Evolutionary conservation across 1,140 invertebrate genomes (phyloP).

Genomic region (Dufourea novaeangliae): DNA sequence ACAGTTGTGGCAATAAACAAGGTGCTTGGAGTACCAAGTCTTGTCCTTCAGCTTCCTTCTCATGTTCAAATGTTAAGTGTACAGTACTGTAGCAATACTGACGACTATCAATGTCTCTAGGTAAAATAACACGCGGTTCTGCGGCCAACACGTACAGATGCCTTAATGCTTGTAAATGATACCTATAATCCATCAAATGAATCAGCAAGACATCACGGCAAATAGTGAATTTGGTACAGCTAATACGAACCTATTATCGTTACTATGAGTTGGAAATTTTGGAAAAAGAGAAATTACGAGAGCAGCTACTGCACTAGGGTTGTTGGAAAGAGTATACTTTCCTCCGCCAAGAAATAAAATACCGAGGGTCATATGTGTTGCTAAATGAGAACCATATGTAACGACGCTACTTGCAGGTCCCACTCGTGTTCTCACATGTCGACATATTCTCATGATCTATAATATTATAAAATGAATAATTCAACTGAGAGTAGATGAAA

Average conservation of each 20-base stretch:
- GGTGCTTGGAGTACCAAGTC: conserved; percentile 88
- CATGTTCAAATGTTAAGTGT: conserved; percentile 81
- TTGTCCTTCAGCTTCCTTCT: conserved; percentile 83
- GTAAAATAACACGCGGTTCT: conserved; percentile 93
- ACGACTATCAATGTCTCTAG: conserved; percentile 91
- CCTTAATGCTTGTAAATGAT: conserved; percentile 96
- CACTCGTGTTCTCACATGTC: conserved; percentile 89
- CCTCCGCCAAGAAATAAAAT: conserved; percentile 97
- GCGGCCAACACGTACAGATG: conserved; percentile 97
- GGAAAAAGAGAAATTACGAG: conserved; percentile 97
- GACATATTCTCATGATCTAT: conserved; percentile 88
- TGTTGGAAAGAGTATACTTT: conserved; percentile 92
- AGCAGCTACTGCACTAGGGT: conserved; percentile 92
- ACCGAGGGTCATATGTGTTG: conserved; percentile 96
- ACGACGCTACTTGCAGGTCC: conserved; percentile 85
- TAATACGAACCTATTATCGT: conserved; percentile 92
- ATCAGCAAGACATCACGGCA: conserved; percentile 7
- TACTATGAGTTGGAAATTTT: conserved; percentile 97
- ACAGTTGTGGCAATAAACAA: conserved; percentile 92
- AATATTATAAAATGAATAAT: conserved; percentile 17
- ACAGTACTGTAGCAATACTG: conserved; percentile 91
- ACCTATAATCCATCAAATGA: conserved; percentile 82
- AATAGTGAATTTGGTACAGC: not conserved
- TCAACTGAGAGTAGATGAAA: not conserved
- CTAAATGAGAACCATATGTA: conserved; percentile 95